These are phyloP conservation scores for Botia kubotai DNA, from an alignment of 2,797 vertebrate species.

Conservation along the genomic window DNA sequence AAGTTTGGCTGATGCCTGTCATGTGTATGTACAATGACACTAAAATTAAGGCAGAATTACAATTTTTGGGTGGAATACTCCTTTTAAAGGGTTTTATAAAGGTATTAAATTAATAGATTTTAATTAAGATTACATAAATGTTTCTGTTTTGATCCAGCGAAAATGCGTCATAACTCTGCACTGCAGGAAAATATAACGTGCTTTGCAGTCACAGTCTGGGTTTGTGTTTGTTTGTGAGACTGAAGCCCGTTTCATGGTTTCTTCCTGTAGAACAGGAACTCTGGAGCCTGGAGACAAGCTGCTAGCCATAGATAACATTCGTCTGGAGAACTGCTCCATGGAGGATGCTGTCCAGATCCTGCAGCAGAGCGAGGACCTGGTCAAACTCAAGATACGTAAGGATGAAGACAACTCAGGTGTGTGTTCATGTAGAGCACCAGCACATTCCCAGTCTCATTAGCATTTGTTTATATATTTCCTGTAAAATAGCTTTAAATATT, in stretches of 20 bases:
- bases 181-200: neutral
- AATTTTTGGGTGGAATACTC: no score
- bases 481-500: neutral
- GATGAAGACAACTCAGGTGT: slow-evolving; percentile 96
- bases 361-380: slow-evolving; percentile 93
- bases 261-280: slow-evolving; percentile 86
- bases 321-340: slow-evolving; percentile 91
- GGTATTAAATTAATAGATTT: no score
- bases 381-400: slow-evolving; percentile 96
- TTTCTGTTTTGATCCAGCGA: no score
- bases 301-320: slow-evolving; percentile 93
- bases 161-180: no score
- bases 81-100: no score
- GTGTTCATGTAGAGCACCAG: neutral
- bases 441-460: neutral
- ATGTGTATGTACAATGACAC: no score
- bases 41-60: no score
- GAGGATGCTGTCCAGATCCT: slow-evolving; percentile 95
- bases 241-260: neutral
- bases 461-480: neutral
- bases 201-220: neutral
- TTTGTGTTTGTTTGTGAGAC: neutral
- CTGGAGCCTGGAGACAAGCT: slow-evolving; percentile 95
- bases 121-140: no score
- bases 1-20: no score